Percentiles rank a stretch among this genome's conserved stretches.
Conservation (phyloP, 2,888 invertebrate species). For the Syrista parreyssii region DNA sequence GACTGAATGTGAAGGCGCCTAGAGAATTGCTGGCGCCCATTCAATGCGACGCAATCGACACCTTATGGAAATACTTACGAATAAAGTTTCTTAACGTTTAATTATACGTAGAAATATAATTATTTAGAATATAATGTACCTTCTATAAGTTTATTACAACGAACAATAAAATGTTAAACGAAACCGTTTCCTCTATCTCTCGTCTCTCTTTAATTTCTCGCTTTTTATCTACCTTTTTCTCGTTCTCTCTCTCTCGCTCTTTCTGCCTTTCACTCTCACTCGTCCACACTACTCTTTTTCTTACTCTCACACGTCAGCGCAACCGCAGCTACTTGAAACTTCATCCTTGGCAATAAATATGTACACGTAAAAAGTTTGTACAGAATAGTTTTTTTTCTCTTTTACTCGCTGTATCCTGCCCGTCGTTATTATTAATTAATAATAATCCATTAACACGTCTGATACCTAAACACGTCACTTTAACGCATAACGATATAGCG, state of each 20-base stretch:
- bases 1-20: constrained; percentile 37
- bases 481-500: not conserved
- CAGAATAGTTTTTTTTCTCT: constrained; percentile 33
- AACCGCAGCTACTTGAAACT: constrained; percentile 3
- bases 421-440: not conserved
- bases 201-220: constrained; percentile 2
- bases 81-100: constrained; percentile 49
- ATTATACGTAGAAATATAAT: constrained; percentile 61
- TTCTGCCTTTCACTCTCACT: constrained; percentile 9
- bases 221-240: constrained; percentile 15
- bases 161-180: constrained; percentile 52
- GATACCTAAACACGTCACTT: not conserved
- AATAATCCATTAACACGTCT: not conserved
- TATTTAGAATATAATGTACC: constrained; percentile 58
- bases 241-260: constrained; percentile 20
- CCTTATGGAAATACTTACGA: constrained; percentile 55
- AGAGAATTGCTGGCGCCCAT: constrained; percentile 29
- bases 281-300: constrained; percentile 25
- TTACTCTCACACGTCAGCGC: not conserved
- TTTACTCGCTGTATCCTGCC: not conserved
- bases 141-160: constrained; percentile 57
- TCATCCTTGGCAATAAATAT: constrained; percentile 44
- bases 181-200: constrained; percentile 37
- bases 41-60: constrained; percentile 51
- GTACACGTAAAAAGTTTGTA: constrained; percentile 58